phyloP scores from a whole-genome alignment of 2,797 vertebrate genomes.

The Eleutherodactylus coqui region DNA sequence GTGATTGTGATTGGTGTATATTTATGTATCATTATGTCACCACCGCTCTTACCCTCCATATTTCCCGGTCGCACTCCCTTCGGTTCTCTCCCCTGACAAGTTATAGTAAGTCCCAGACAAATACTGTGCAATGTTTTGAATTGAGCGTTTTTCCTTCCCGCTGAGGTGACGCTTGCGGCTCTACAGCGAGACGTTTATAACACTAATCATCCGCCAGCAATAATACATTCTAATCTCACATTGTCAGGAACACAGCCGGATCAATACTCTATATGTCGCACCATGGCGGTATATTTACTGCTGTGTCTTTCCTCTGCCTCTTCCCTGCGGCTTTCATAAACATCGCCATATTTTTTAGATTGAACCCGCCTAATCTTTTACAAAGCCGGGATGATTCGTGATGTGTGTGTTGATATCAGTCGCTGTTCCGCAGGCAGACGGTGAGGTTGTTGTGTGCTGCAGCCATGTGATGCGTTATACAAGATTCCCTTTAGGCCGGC shows the following conservation, averaged over 20 bases:
- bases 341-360: not conserved
- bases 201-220: conserved; percentile 11
- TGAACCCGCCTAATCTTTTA: not conserved
- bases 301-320: no score
- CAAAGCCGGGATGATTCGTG: not conserved
- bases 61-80: not conserved
- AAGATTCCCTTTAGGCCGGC: no score
- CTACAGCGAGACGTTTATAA: not conserved
- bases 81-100: not conserved
- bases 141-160: not conserved
- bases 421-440: not conserved
- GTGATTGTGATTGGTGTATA: not conserved
- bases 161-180: not conserved
- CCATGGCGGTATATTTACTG: not conserved
- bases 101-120: not conserved
- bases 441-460: not conserved
- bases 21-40: not conserved
- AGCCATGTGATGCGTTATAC: not conserved
- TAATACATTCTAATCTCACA: conserved; percentile 28
- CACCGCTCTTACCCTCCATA: no score
- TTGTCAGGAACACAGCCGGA: conserved; percentile 7
- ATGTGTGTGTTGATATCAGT: not conserved
- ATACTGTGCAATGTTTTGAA: not conserved
- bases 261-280: conserved; percentile 18
- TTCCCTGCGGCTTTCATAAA: not conserved